Percentiles rank a stretch among this genome's conserved stretches.
Conservation (phyloP, 2,888 invertebrate species). For the Beris morrisii region DNA sequence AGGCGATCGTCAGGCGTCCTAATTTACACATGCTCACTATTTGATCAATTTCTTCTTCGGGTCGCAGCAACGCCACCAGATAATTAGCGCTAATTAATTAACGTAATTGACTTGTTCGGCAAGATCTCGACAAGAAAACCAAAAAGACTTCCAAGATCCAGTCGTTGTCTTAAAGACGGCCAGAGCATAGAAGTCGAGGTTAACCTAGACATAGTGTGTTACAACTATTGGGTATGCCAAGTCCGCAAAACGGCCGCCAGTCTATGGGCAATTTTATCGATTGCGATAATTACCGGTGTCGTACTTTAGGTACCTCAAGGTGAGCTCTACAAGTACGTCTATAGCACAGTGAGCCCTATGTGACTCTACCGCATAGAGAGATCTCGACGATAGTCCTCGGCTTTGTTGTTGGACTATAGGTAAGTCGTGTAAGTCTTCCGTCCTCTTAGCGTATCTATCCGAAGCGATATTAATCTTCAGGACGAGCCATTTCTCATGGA, state of each 20-base stretch:
- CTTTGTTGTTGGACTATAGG: no score
- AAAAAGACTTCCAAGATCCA: not conserved
- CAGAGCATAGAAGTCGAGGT: not conserved
- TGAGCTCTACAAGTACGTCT: no score
- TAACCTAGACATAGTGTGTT: not conserved
- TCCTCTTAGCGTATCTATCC: no score
- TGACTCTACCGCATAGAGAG: no score
- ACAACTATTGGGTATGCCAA: not conserved
- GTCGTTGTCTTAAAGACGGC: not conserved
- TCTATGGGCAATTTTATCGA: conserved; percentile 6
- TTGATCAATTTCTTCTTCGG: conserved; percentile 12
- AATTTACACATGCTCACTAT: not conserved
- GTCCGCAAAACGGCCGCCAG: not conserved
- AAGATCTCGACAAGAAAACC: conserved; percentile 9
- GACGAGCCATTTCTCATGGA: no score
- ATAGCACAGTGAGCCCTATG: no score
- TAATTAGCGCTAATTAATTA: conserved; percentile 18
- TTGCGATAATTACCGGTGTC: conserved; percentile 8
- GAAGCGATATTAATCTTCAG: no score
- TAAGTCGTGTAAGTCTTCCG: no score
- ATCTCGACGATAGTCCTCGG: no score
- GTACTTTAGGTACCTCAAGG: no score
- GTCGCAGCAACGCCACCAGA: conserved; percentile 5
- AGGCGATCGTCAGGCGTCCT: no score
- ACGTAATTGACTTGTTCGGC: conserved; percentile 15